These are phyloP conservation scores for Lordiphosa collinella DNA, from an alignment of 1,140 invertebrate genomes.

Conservation along the genomic window DNA sequence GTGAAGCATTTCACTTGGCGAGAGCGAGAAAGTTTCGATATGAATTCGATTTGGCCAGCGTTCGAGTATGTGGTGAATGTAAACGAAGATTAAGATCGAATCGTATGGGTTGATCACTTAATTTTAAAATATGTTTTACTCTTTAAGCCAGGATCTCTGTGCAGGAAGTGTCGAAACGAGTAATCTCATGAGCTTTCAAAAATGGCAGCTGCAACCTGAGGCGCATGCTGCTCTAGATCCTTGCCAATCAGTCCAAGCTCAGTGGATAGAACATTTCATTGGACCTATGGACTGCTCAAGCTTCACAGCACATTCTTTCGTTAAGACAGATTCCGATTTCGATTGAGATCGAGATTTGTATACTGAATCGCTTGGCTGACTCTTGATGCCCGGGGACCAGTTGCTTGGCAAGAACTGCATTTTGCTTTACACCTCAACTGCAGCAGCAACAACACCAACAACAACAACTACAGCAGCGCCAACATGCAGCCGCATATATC, in stretches of 20 bases:
- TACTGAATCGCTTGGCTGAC: constrained; percentile 5
- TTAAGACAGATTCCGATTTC: neutral
- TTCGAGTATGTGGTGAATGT: neutral
- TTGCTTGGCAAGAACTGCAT: constrained; percentile 70
- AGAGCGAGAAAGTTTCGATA: constrained; percentile 39
- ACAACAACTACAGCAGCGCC: constrained; percentile 26
- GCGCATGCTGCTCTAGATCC: too few relatives aligned
- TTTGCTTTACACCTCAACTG: constrained; percentile 48
- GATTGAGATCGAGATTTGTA: constrained; percentile 6
- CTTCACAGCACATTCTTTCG: neutral
- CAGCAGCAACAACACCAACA: constrained; percentile 12
- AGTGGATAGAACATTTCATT: too few relatives aligned
- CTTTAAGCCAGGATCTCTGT: too few relatives aligned
- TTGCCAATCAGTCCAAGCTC: too few relatives aligned
- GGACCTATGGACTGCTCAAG: too few relatives aligned
- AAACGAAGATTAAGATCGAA: neutral
- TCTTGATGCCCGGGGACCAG: constrained; percentile 5
- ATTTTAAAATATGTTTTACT: too few relatives aligned
- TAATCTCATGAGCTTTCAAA: too few relatives aligned
- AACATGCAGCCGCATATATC: constrained; percentile 16
- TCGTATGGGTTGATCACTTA: neutral
- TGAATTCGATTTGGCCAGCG: constrained; percentile 5
- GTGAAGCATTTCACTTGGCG: constrained; percentile 32
- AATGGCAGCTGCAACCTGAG: too few relatives aligned
- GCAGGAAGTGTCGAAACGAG: too few relatives aligned